These are phyloP conservation scores for Echiichthys vipera DNA, from an alignment of 2,797 vertebrate genomes.

Conservation along the genomic window DNA sequence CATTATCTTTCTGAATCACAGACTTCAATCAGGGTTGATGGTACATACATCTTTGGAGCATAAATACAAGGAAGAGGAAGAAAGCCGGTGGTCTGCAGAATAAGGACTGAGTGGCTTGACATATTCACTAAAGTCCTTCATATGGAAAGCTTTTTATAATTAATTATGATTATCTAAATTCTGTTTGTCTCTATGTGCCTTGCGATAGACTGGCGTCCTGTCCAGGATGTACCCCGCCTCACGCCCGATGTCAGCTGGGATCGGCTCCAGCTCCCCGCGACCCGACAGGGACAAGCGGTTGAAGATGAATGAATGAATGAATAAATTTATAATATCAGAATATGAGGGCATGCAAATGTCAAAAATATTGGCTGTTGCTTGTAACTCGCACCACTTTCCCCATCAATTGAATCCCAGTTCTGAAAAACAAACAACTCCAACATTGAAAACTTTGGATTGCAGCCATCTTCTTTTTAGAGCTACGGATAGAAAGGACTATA, in stretches of 20 bases:
- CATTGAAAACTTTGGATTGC: not conserved
- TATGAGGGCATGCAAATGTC: slow-evolving; percentile 58
- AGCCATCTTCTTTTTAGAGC: not conserved
- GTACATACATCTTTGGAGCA: slow-evolving; percentile 11
- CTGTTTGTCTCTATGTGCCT: too few relatives aligned
- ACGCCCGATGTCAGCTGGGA: too few relatives aligned
- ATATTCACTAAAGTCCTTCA: slow-evolving; percentile 48
- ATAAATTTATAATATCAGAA: slow-evolving; percentile 61
- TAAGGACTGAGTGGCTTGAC: slow-evolving; percentile 38
- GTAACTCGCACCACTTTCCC: slow-evolving; percentile 32
- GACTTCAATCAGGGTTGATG: not conserved
- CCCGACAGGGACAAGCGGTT: too few relatives aligned
- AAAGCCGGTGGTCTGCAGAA: slow-evolving; percentile 38
- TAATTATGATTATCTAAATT: too few relatives aligned
- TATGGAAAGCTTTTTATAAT: slow-evolving; percentile 65
- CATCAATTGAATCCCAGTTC: not conserved
- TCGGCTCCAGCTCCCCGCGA: too few relatives aligned
- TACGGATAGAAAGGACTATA: not conserved
- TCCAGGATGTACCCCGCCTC: too few relatives aligned
- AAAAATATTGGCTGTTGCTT: slow-evolving; percentile 50
- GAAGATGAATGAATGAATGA: too few relatives aligned
- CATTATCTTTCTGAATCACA: slow-evolving; percentile 19
- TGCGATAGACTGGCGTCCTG: too few relatives aligned
- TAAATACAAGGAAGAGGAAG: slow-evolving; percentile 20
- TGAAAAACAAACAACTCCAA: not conserved